Conservation (phyloP, 1,140 invertebrate genomes). For the Drosophila melanogaster region Release_6_plus_ISO1_MT NT_037436.4:13568501-13569000, state of each 20-base stretch:
- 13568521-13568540: conserved; percentile 18
- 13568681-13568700: conserved; percentile 81
- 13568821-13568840: conserved; percentile 38
- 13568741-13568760: not conserved
- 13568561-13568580: conserved; percentile 28
- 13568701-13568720: conserved; percentile 1
- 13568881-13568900: conserved; percentile 80
- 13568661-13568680: conserved; percentile 84
- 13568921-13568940: not conserved
- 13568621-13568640: conserved; percentile 82
- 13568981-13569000: conserved; percentile 80
- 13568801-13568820: not conserved
- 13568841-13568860: conserved; percentile 84
- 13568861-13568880: conserved; percentile 84
- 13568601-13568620: conserved; percentile 83
- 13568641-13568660: conserved; percentile 84
- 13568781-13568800: conserved; percentile 39
- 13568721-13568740: conserved; percentile 42
- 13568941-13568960: conserved; percentile 5
- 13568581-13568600: conserved; percentile 27
- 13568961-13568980: conserved; percentile 67
- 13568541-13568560: conserved; percentile 60
- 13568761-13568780: conserved; percentile 69
- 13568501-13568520: no score
- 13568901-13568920: conserved; percentile 16